Percentiles rank a stretch among this genome's conserved stretches.
Evolutionary conservation across 2,888 invertebrate species (phyloP).

Genomic region (Serrognathus titanus): DNA sequence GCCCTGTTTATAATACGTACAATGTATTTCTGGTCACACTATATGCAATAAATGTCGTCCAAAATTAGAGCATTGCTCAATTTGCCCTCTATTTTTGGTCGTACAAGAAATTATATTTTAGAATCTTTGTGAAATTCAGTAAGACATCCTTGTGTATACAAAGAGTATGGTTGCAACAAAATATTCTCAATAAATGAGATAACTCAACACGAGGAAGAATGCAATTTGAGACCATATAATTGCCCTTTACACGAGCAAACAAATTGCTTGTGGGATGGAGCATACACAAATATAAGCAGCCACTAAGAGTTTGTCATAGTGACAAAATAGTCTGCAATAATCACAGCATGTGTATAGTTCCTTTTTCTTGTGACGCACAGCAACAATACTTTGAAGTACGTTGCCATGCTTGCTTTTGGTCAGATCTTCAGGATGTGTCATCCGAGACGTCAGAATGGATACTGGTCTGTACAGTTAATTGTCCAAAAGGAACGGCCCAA

Average conservation of each 20-base stretch:
- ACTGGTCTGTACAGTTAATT: slow-evolving; percentile 38
- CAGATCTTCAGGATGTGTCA: slow-evolving; percentile 36
- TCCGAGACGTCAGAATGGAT: slow-evolving; percentile 32
- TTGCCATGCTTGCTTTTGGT: slow-evolving; percentile 30
- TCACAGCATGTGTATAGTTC: slow-evolving; percentile 17
- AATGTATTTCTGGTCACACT: slow-evolving; percentile 41
- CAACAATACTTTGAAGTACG: slow-evolving; percentile 28
- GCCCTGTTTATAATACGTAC: slow-evolving; percentile 39
- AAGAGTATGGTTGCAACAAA: slow-evolving; percentile 36
- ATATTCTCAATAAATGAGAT: slow-evolving; percentile 29
- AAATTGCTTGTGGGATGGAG: slow-evolving; percentile 23
- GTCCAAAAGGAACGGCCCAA: slow-evolving; percentile 30
- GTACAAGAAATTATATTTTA: slow-evolving; percentile 39
- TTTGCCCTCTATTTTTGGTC: slow-evolving; percentile 38
- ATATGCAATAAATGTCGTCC: slow-evolving; percentile 39
- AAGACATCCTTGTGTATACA: slow-evolving; percentile 37
- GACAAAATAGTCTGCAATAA: slow-evolving; percentile 18
- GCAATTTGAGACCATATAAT: slow-evolving; percentile 33
- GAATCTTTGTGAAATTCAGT: slow-evolving; percentile 37
- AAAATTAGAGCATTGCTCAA: slow-evolving; percentile 38
- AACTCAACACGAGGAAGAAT: slow-evolving; percentile 33
- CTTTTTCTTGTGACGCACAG: slow-evolving; percentile 17
- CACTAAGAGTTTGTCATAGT: slow-evolving; percentile 21
- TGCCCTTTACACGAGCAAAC: slow-evolving; percentile 34
- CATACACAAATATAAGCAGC: slow-evolving; percentile 15